Conservation (phyloP, 2,113 vertebrate species). For the Cyprinodon brontotheroides region DNA sequence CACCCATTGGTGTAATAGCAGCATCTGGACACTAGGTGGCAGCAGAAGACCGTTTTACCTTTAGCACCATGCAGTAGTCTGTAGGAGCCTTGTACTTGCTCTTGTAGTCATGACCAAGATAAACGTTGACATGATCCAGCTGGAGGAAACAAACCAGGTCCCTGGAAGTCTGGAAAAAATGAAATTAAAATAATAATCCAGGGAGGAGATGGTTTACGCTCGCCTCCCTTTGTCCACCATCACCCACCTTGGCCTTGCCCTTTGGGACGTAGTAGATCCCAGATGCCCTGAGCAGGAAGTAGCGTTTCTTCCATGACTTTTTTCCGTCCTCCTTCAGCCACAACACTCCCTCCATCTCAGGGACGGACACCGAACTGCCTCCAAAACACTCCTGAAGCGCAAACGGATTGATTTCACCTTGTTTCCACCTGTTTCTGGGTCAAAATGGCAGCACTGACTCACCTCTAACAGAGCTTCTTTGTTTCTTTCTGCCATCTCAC, state of each 20-base stretch:
- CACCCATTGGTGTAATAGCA: background rate
- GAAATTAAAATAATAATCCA: no score
- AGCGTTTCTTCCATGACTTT: constrained; percentile 99
- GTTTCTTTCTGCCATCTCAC: constrained; percentile 96
- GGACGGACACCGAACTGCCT: constrained; percentile 93
- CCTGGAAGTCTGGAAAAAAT: constrained; percentile 84
- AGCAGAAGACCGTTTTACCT: constrained; percentile 78
- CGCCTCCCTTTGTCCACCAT: no score
- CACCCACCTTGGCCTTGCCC: constrained; percentile 94
- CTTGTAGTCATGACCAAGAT: constrained; percentile 94
- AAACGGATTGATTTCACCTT: background rate
- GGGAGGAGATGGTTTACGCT: no score
- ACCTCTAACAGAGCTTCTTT: constrained; percentile 98
- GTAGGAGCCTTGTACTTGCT: constrained; percentile 98
- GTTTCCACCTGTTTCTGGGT: background rate
- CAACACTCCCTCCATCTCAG: constrained; percentile 95
- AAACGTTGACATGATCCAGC: constrained; percentile 95
- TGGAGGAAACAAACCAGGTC: constrained; percentile 97
- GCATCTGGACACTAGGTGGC: constrained; percentile 28
- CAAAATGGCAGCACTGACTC: background rate
- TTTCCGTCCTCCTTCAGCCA: constrained; percentile 99
- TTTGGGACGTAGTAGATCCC: constrained; percentile 98
- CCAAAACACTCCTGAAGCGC: constrained; percentile 92
- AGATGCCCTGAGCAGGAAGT: constrained; percentile 95
- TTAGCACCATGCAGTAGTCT: constrained; percentile 94